Base-by-base conservation (phyloP, 2,113 vertebrate genomes). In the Delphinapterus leucas region DNA sequence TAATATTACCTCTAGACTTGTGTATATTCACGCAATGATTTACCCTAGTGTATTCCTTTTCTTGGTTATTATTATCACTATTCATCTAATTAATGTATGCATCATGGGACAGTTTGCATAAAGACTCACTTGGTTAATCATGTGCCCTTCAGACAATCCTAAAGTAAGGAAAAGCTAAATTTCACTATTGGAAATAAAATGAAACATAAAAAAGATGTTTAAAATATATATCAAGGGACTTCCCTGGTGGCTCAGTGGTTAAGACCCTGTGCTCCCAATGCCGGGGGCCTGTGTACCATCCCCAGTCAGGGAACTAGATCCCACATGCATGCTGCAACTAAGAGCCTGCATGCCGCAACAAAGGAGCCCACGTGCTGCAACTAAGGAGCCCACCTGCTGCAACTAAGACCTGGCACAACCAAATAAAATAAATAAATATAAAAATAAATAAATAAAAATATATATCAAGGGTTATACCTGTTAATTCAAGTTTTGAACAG, bases 51-150 rank as follows among this genome's bases (percentile, higher is more conserved):
- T 12, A 26, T 87, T 41, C 33, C 55, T 79, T 88, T 88, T 74
- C 55, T 87, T 65, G n/a, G 23, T 67, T 41, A 74, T 60, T 84
- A 47, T 73, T 73, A 71, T 80, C 81, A 68, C 94, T 90, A 67
- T 63, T 90, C 20, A 83, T 61, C 26, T 93, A 70, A 15, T 58
- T 90, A 83, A 80, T 73, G 3, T 41, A 74, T 73, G 4, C 15
- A 74, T 44, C 13, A 63, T 90, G 28, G n/a, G 31, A 3, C 36
- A 63, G 0, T 53, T 58, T 81, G 15, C 47, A 82, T 71, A n/a
- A 89, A 94, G 31, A 49, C 5, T 77, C 17, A 36, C 25, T 95
- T 77, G 5, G 41, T 84, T 94, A 74, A 73, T 85, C 17, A 60
- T 41, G 81, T 96, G 11, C 13, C 13, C 36, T 94, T 90, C 53